Conservation (phyloP, 2,888 invertebrate species). For the Oscheius sp. region DNA sequence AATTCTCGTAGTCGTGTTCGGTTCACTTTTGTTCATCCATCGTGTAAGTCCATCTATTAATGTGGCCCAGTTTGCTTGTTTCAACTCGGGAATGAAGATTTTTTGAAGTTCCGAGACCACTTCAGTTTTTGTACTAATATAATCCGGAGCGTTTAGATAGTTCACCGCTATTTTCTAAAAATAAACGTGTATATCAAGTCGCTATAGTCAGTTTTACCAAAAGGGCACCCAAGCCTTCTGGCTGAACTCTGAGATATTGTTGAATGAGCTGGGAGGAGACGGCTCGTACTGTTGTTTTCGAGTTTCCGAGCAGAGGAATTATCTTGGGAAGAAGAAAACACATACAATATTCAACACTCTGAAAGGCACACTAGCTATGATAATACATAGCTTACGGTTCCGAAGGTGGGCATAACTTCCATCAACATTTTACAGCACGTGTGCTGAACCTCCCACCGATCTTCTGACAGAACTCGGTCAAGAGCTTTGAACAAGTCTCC, state of each 20-base stretch:
- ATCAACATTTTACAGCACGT: conserved; percentile 74
- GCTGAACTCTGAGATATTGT: conserved; percentile 69
- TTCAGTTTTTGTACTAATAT: conserved; percentile 48
- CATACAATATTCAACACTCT: conserved; percentile 74
- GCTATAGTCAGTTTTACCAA: conserved; percentile 66
- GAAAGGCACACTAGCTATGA: conserved; percentile 34
- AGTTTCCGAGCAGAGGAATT: conserved; percentile 71
- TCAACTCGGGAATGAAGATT: conserved; percentile 74
- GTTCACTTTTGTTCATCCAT: conserved; percentile 28
- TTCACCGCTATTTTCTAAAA: conserved; percentile 67
- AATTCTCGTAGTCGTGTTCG: conserved; percentile 12
- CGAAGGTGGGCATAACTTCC: conserved; percentile 69
- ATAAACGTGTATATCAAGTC: background rate
- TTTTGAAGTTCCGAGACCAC: conserved; percentile 74
- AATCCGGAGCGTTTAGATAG: conserved; percentile 36
- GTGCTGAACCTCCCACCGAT: conserved; percentile 76
- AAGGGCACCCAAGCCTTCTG: conserved; percentile 74
- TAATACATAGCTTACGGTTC: conserved; percentile 69
- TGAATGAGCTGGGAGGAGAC: conserved; percentile 75
- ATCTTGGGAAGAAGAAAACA: conserved; percentile 73
- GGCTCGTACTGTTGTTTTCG: conserved; percentile 69
- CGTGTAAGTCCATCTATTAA: conserved; percentile 29
- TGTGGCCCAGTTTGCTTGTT: conserved; percentile 30
- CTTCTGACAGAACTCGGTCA: conserved; percentile 74
- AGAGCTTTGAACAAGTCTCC: conserved; percentile 68